Evolutionary conservation across 1,140 invertebrate genomes (phyloP).

Genomic region (Drosophila equinoxialis): DNA sequence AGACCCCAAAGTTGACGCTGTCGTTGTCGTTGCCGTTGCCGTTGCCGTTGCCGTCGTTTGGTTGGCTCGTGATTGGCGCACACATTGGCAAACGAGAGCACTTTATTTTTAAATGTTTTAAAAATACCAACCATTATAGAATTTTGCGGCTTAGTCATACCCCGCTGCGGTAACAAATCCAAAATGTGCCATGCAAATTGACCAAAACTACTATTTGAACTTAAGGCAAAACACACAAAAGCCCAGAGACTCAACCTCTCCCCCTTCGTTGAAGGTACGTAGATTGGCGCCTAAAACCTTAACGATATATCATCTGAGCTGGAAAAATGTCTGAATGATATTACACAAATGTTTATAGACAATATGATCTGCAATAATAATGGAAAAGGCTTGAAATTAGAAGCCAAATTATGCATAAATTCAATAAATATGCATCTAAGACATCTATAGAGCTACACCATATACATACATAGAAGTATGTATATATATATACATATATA

Average conservation of each 20-base stretch:
- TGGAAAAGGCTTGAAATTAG: background rate
- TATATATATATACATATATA: background rate
- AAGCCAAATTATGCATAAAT: slow-evolving; percentile 3
- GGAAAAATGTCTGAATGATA: background rate
- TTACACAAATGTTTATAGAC: background rate
- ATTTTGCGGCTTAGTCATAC: slow-evolving; percentile 75
- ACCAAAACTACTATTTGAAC: slow-evolving; percentile 36
- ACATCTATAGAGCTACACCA: too few relatives aligned
- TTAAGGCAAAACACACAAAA: background rate
- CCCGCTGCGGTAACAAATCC: slow-evolving; percentile 32
- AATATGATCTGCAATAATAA: too few relatives aligned
- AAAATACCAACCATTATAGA: slow-evolving; percentile 76
- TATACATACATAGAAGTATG: background rate
- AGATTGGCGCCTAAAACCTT: background rate
- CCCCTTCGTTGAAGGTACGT: background rate
- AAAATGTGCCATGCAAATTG: slow-evolving; percentile 63
- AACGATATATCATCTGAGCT: background rate
- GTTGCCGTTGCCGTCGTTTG: slow-evolving; percentile 16
- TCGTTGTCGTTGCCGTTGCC: slow-evolving; percentile 5
- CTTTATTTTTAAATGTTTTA: slow-evolving; percentile 81
- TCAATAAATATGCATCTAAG: background rate
- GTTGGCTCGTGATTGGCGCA: slow-evolving; percentile 74
- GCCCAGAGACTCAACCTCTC: background rate
- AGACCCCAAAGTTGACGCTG: slow-evolving; percentile 11
- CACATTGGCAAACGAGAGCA: slow-evolving; percentile 79